Base-by-base conservation (phyloP, 1,140 invertebrate genomes). In the Lepeophtheirus salmonis region DNA sequence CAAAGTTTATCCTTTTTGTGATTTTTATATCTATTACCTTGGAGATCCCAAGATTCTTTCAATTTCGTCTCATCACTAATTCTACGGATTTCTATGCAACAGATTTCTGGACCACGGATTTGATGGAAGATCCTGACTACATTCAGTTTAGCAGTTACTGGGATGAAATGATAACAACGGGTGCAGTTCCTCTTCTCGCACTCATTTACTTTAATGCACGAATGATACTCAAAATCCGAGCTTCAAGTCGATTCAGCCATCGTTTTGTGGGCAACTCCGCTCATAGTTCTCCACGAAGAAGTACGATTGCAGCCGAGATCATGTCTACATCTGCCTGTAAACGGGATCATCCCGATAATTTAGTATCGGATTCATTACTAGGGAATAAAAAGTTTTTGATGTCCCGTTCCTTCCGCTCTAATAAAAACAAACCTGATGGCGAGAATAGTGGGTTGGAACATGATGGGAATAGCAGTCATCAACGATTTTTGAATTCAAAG, bases 81-180 rank as follows among this genome's bases (percentile, higher is more conserved):
- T 20, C 18, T 1, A 54, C 52, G 2, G 18, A 18, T 21, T 16
- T 18, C 20, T 18, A 52, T 22, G 16, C 21, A 21, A 57, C 55
- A 12, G 55, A 57, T 21, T 57, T 26, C 16, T 57, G 55, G 55
- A 25, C 55, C 55, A 57, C 55, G 4, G 17, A 25, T 4, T n/a
- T 57, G 13, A 57, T 57, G 55, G 55, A 57, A 25, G 26, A 57
- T 16, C 55, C 55, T 1, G 26, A 16, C 17, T 57, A 57, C 22
- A 57, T 57, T 17, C 55, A 41, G 17, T 57, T 57, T 23, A 57
- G 55, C 16, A 26, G 22, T 14, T 57, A 57, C 16, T 57, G 55
- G 55, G 55, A 57, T 23, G 55, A 57, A 18, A 25, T 57, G 22
- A 57, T 57, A 17, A 57, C 55, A 1, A 57, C 55, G 10, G 55